Evolutionary conservation across 2,888 invertebrate genomes (phyloP).

Genomic region (Patella caerulea): DNA sequence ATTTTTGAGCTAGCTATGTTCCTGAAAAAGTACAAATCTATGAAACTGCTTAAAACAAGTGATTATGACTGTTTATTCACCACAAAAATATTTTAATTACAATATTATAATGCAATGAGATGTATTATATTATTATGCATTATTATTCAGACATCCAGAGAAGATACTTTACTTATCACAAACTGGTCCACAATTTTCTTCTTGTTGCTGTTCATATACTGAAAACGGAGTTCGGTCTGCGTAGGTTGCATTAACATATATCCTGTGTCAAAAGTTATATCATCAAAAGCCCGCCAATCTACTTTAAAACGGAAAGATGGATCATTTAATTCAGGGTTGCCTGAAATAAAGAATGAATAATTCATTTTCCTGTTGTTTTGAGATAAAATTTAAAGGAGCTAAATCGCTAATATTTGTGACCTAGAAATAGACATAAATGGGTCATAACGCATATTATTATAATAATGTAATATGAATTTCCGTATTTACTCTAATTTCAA

Average conservation of each 20-base stretch:
- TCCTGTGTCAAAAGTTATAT: slow-evolving; percentile 28
- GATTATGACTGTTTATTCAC: too few relatives aligned
- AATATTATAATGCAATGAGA: neutral
- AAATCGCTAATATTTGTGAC: too few relatives aligned
- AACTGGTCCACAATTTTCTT: slow-evolving; percentile 31
- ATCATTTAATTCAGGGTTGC: slow-evolving; percentile 36
- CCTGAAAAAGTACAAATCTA: too few relatives aligned
- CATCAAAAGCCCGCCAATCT: slow-evolving; percentile 31
- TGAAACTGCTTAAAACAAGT: too few relatives aligned
- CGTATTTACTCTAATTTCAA: too few relatives aligned
- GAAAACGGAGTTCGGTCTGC: slow-evolving; percentile 23
- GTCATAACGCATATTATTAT: too few relatives aligned
- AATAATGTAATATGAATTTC: too few relatives aligned
- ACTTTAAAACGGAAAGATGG: slow-evolving; percentile 26
- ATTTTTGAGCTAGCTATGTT: too few relatives aligned
- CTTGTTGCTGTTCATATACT: slow-evolving; percentile 31
- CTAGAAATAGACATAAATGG: too few relatives aligned
- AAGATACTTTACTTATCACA: slow-evolving; percentile 20
- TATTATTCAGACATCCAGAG: neutral
- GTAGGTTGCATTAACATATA: slow-evolving; percentile 34
- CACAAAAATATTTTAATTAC: too few relatives aligned
- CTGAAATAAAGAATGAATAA: slow-evolving; percentile 21
- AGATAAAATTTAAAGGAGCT: too few relatives aligned
- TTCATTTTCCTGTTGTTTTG: neutral
- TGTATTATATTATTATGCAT: neutral